Base-by-base conservation (phyloP, 2,113 vertebrate genomes). In the Balaenoptera acutorostrata region DNA sequence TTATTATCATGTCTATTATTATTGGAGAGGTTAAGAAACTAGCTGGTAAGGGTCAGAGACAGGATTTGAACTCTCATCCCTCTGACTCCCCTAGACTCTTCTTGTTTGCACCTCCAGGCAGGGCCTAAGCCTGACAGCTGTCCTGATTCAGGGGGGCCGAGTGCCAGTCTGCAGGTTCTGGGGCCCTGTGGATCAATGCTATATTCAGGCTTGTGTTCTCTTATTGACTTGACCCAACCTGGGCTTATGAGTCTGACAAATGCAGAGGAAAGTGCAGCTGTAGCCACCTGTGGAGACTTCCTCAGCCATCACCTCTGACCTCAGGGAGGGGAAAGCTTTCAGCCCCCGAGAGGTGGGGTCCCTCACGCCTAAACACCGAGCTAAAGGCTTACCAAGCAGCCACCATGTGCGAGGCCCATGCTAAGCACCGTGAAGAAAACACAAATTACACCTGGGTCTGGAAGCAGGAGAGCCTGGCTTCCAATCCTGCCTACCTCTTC, bases 241-340 rank as follows among this genome's bases (percentile, higher is more conserved):
- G 88, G 71, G 29, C 21, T 46, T 3, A 29, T 8, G 69, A 74
- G 49, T 71, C 5, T 7, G 88, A 80, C 52, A 31, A 9, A 49
- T 0, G 44, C 9, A 25, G 39, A 64, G 63, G 20, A 27, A 12
- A 77, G 71, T 0, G 2, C 3, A 74, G 82, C 39, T 13, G 1
- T 0, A 12, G 63, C 8, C 0, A 0, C 9, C 41, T 1, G 3
- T 0, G 0, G 78, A 49, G 49, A 52, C 77, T 44, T 77, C 44
- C 55, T 84, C 52, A 44, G 33, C 13, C 31, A 9, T n/a, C 78
- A 27, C 78, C 68, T 93, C 75, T 44, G 17, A 2, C 21, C 33
- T 11, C 18, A 5, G 49, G 46, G 31, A 33, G 80, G 27, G 14
- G n/a, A 21, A n/a, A 29, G 55, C 12, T n/a, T 33, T 39, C n/a